These are phyloP conservation scores for Drosophila nannoptera DNA, from an alignment of 1,140 invertebrate genomes.

Conservation along the genomic window DNA sequence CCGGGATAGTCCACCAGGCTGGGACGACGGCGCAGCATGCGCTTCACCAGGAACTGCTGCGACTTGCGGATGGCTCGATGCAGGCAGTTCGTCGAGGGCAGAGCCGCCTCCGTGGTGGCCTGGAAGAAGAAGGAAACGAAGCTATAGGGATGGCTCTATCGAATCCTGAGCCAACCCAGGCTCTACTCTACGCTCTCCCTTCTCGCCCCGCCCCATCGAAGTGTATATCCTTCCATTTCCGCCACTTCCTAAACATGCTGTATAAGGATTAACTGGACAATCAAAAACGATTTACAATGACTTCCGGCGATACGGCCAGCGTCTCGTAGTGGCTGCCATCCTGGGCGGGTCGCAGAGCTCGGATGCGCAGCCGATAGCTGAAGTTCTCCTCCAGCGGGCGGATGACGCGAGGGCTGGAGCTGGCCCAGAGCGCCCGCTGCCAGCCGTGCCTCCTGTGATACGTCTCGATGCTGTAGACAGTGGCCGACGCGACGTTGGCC, in stretches of 20 bases:
- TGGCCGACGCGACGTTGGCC: slow-evolving; percentile 6
- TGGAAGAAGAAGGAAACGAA: slow-evolving; percentile 1
- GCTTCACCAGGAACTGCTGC: slow-evolving; percentile 75
- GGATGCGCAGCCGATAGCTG: slow-evolving; percentile 62
- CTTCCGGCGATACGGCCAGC: slow-evolving; percentile 58
- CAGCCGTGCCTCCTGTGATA: slow-evolving; percentile 56
- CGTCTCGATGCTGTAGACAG: slow-evolving; percentile 65
- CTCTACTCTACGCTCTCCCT: no score
- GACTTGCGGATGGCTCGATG: slow-evolving; percentile 73
- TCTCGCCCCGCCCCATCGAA: no score
- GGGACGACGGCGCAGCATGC: slow-evolving; percentile 68
- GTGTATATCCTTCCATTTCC: not conserved
- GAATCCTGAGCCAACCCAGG: no score
- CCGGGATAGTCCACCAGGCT: slow-evolving; percentile 69
- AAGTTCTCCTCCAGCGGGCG: slow-evolving; percentile 71
- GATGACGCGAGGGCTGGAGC: slow-evolving; percentile 38
- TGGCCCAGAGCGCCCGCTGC: slow-evolving; percentile 63
- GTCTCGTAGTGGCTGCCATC: slow-evolving; percentile 36
- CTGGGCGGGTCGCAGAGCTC: slow-evolving; percentile 38
- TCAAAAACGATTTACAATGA: slow-evolving; percentile 43
- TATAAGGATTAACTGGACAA: not conserved
- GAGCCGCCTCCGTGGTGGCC: slow-evolving; percentile 56
- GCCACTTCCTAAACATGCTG: not conserved
- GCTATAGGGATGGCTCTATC: no score
- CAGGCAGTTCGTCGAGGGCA: slow-evolving; percentile 61